Evolutionary conservation across 1,140 invertebrate species (phyloP), one percentile per base, ranked within the genome.

Genomic region (Sminthurides bifidus): DNA sequence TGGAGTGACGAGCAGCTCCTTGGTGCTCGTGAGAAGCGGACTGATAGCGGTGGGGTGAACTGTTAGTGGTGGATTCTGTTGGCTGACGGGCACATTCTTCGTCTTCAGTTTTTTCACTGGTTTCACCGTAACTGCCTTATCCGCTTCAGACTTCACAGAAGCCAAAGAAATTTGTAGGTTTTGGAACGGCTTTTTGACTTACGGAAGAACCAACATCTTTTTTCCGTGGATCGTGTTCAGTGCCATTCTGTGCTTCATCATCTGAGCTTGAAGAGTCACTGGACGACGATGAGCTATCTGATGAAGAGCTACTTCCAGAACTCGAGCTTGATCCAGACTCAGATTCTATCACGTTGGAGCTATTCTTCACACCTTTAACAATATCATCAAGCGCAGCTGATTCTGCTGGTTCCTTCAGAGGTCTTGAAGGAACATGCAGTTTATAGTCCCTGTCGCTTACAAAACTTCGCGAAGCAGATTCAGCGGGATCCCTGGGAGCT

Each of bases 41-140:
- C 31, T 50, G 33, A 33, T 35, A 1, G 31, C 37, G 5, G 37
- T n/a, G 29, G 6, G 48, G 48, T 15, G 48, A 33, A 35, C 10
- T n/a, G n/a, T 35, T 35, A 12, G 33, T n/a, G n/a, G 10, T 35
- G 10, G 33, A 35, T 35, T 10, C n/a, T 35, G 10, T 35, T n/a
- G n/a, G 14, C 21, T 44, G 41, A 44, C 10, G 21, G 61, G 61
- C 26, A 64, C 61, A 57, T 64, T 60, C 56, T 64, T 64, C 12
- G 59, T 59, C 56, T 64, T 64, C 10, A 64, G 23, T 26, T 50
- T 30, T 27, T 58, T 59, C 12, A 26, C 35, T 6, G 29, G 15
- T 52, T 35, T n/a, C 14, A 35, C 37, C 2, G 6, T 24, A 35
- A 30, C 10, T 43, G 12, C 30, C 15, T 17, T 35, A 24, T 8